Evolutionary conservation across 2,113 vertebrate genomes (phyloP), one percentile per base, ranked within the genome.

Genomic region (Agapornis roseicollis): DNA sequence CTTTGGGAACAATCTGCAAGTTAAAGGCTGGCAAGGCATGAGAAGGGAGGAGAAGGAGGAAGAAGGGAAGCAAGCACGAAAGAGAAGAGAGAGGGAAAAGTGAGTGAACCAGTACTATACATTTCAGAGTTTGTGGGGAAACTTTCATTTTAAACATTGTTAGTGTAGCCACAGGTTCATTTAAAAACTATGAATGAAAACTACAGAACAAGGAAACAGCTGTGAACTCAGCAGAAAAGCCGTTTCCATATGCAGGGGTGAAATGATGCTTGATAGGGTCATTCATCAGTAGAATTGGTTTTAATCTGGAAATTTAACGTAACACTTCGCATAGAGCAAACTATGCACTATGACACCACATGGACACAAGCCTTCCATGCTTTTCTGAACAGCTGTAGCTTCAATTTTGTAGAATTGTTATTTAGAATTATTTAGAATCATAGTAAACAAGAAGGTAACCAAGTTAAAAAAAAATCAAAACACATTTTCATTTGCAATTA

Each of bases 231-330:
- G 52, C 17, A 78, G 31, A 91, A 91, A 23, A 90, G 23, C 6
- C 0, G 0, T 56, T 84, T 2, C 10, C 24, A 22, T 13, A 66
- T 1, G 0, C 4, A 69, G 6, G 13, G 13, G 6, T 49, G 35
- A 72, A 85, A 71, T 20, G 2, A 66, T 15, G 3, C 14, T 49
- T 41, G 24, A 29, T 16, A 46, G 9, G 6, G 3, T n/a, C n/a
- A 65, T 8, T 73, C 13, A 42, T 52, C 13, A 70, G 29, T 9
- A 89, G 50, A 64, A 77, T 2, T 64, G 18, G 6, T 49, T 85
- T 73, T 63, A 80, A 80, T 65, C 5, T 61, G 44, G 3, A 83
- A 53, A 41, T 56, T 84, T 64, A 84, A 18, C 27, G 23, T 49
- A 3, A 17, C 47, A 35, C 7, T 80, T 77, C 16, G 17, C 8